Percentiles rank a stretch among this genome's conserved stretches.
Evolutionary conservation across 2,888 invertebrate species (phyloP).

Genomic region (Cantharis rufa): DNA sequence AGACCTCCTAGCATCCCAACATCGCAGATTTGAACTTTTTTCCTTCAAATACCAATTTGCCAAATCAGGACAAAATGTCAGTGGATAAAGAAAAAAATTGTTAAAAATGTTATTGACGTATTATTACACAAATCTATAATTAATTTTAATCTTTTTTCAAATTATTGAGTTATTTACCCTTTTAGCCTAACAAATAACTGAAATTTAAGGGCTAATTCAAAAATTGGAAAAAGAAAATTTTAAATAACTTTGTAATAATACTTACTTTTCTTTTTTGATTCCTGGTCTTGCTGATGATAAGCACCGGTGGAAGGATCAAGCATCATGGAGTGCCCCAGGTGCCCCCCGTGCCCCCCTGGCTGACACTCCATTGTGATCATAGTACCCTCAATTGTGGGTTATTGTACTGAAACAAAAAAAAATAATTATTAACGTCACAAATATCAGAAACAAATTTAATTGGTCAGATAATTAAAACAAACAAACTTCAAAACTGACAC

Average conservation of each 20-base stretch:
- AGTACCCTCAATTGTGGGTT: constrained; percentile 54
- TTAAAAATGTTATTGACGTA: too few species aligned
- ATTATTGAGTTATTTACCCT: background rate
- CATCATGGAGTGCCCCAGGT: constrained; percentile 58
- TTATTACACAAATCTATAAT: background rate
- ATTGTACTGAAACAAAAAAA: constrained; percentile 44
- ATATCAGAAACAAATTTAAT: background rate
- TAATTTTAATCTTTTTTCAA: background rate
- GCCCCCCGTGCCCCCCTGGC: constrained; percentile 56
- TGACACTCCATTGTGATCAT: constrained; percentile 59
- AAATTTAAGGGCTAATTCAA: background rate
- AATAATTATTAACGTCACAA: background rate
- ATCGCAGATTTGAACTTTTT: too few species aligned
- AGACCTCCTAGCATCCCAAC: too few species aligned
- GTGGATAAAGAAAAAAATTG: too few species aligned
- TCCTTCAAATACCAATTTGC: too few species aligned
- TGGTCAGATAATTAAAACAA: background rate
- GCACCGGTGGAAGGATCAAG: constrained; percentile 51
- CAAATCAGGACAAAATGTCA: too few species aligned
- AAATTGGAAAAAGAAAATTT: background rate
- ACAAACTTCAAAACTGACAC: constrained; percentile 10
- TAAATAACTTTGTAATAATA: constrained; percentile 28
- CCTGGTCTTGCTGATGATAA: constrained; percentile 51
- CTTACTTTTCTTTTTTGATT: constrained; percentile 56
- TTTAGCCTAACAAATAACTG: background rate